A percentile compares a stretch with the other conserved stretches of the same genome.
Conservation (phyloP, 2,888 invertebrate genomes). For the Lasioglossum vierecki region DNA sequence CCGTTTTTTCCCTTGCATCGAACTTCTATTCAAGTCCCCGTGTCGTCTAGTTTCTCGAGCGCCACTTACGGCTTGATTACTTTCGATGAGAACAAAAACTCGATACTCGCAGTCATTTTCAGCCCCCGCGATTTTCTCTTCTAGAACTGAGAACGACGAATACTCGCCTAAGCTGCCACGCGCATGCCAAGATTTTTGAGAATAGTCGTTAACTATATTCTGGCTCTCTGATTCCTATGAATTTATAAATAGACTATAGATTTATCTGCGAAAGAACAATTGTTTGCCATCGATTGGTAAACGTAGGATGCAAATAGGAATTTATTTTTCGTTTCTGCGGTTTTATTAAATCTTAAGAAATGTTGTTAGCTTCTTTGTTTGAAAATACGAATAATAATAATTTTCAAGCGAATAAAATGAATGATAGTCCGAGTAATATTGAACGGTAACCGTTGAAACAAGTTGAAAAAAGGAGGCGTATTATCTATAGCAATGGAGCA, state of each 20-base stretch:
- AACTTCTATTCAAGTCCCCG: slow-evolving; percentile 42
- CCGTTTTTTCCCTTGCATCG: slow-evolving; percentile 42
- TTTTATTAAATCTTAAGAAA: too few relatives aligned
- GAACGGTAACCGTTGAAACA: background rate
- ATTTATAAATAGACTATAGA: too few relatives aligned
- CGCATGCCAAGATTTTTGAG: background rate
- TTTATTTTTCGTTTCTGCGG: too few relatives aligned
- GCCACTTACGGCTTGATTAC: slow-evolving; percentile 53
- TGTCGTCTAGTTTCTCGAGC: slow-evolving; percentile 35
- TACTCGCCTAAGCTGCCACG: background rate
- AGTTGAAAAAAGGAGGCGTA: background rate
- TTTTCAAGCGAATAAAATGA: background rate
- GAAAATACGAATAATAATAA: too few relatives aligned
- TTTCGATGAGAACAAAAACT: slow-evolving; percentile 28
- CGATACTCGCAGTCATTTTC: slow-evolving; percentile 28
- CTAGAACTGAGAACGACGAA: background rate
- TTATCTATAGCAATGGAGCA: background rate
- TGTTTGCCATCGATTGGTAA: too few relatives aligned
- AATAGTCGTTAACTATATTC: background rate
- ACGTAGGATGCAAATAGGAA: too few relatives aligned
- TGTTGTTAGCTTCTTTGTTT: too few relatives aligned
- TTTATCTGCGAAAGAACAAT: too few relatives aligned
- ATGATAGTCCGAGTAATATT: background rate
- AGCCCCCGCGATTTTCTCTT: slow-evolving; percentile 3
- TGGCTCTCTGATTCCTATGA: background rate